Base-by-base conservation (phyloP, 2,113 vertebrate species). In the Hydrolagus affinis region DNA sequence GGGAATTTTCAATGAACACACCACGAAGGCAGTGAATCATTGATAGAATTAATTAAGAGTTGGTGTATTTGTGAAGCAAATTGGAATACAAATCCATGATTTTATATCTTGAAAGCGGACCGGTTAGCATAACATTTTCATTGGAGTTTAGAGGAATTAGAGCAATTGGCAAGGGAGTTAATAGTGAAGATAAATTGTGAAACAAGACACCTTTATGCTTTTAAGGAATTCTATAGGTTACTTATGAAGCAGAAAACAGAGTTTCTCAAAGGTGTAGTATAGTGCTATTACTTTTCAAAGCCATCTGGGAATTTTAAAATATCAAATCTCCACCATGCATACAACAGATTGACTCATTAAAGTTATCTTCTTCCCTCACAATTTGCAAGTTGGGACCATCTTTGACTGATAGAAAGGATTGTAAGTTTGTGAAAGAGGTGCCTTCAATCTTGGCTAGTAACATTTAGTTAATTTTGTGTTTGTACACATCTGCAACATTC, bases 41-140 rank as follows among this genome's bases (percentile, higher is more conserved):
- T 83, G 21, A 83, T 83, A 19, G 60, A 80, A 66, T 68, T 83
- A 83, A 15, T 83, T 83, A 83, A 62, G 25, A 83, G 1, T 64
- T 14, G 28, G 60, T 19, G 14, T 66, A 21, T 83, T 66, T 66
- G 25, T 21, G 25, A 2, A 83, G 60, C 66, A 28, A 83, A 66
- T 32, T 83, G 78, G 25, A 62, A 66, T 83, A 17, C 60, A 83
- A 83, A 83, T 83, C 78, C 62, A 32, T 32, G 62, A 30, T 83
- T 83, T 83, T 17, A 15, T 28, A 21, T 23, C 8, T 83, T 68
- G 78, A 83, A 66, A 68, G 28, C 8, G 32, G 17, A 14, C 62
- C 25, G 66, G 21, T 66, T 83, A 62, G 14, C 60, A 66, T 28
- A 32, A 17, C 23, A 64, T 80, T 28, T 80, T 80, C 78, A 28